phyloP scores from a whole-genome alignment of 2,888 invertebrate species.

The Cephus runcator region DNA sequence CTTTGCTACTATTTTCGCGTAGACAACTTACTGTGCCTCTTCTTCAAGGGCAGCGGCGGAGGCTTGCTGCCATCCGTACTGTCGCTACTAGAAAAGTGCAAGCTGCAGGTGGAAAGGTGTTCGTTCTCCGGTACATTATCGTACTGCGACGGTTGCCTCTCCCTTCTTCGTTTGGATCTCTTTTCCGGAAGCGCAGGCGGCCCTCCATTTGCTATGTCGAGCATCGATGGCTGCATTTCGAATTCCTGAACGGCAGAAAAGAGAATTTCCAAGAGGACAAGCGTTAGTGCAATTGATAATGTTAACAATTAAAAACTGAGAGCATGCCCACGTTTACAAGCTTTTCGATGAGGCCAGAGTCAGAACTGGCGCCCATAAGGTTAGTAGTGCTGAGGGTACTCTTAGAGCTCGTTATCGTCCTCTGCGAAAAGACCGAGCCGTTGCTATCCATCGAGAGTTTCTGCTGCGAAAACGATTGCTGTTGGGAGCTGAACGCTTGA shows the following conservation, averaged over 20 bases:
- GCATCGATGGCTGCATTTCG: slow-evolving; percentile 41
- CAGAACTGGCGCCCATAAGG: slow-evolving; percentile 43
- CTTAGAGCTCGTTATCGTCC: slow-evolving; percentile 50
- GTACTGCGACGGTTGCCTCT: slow-evolving; percentile 75
- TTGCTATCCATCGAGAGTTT: slow-evolving; percentile 55
- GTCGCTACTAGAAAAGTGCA: slow-evolving; percentile 59
- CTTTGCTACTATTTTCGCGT: too few relatives aligned
- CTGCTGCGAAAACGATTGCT: slow-evolving; percentile 55
- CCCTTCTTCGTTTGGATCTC: slow-evolving; percentile 67
- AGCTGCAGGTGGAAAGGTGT: slow-evolving; percentile 63
- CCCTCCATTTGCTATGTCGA: slow-evolving; percentile 40
- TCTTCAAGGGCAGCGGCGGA: slow-evolving; percentile 92
- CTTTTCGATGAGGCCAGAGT: slow-evolving; percentile 55
- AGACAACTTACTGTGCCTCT: slow-evolving; percentile 89
- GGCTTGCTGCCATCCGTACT: slow-evolving; percentile 74
- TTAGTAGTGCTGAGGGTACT: slow-evolving; percentile 52
- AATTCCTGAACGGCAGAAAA: slow-evolving; percentile 46
- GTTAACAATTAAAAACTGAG: background rate
- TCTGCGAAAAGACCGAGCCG: slow-evolving; percentile 54
- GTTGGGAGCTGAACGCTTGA: slow-evolving; percentile 57
- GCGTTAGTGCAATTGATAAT: slow-evolving; percentile 1
- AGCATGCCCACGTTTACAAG: slow-evolving; percentile 58
- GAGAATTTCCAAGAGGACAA: background rate
- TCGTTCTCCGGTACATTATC: slow-evolving; percentile 75
- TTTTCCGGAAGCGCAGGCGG: slow-evolving; percentile 76